Evolutionary conservation across 1,140 invertebrate species (phyloP).

Genomic region (Cydia pomonella): DNA sequence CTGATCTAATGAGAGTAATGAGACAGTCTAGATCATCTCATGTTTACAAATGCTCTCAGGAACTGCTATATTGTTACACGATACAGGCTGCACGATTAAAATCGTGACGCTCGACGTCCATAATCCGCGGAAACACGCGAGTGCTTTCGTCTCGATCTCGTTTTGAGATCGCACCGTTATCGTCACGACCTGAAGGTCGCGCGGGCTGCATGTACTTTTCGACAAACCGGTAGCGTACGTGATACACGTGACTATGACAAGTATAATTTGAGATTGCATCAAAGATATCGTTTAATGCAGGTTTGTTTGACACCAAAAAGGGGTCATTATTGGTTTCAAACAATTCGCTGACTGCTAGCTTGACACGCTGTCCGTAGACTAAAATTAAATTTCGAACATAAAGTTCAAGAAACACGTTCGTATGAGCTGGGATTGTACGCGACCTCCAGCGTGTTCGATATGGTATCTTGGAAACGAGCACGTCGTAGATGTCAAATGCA

Average conservation of each 20-base stretch:
- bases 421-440: too few relatives aligned
- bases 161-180: constrained; percentile 31
- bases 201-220: not conserved
- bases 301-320: too few relatives aligned
- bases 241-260: not conserved
- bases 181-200: constrained; percentile 12
- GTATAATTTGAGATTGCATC: not conserved
- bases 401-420: too few relatives aligned
- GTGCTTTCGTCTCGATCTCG: constrained; percentile 27
- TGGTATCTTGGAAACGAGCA: too few relatives aligned
- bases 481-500: too few relatives aligned
- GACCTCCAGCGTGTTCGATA: too few relatives aligned
- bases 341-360: too few relatives aligned
- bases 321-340: too few relatives aligned
- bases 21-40: not conserved
- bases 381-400: too few relatives aligned
- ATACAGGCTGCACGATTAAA: constrained; percentile 14
- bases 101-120: constrained; percentile 5
- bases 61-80: not conserved
- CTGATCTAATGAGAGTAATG: not conserved
- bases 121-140: constrained; percentile 5
- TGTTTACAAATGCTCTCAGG: not conserved
- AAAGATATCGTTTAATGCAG: too few relatives aligned
- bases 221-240: not conserved
- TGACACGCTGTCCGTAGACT: too few relatives aligned